These are phyloP conservation scores for Pangasius sanitwongsei DNA, from an alignment of 2,797 vertebrate genomes.

Conservation along the genomic window DNA sequence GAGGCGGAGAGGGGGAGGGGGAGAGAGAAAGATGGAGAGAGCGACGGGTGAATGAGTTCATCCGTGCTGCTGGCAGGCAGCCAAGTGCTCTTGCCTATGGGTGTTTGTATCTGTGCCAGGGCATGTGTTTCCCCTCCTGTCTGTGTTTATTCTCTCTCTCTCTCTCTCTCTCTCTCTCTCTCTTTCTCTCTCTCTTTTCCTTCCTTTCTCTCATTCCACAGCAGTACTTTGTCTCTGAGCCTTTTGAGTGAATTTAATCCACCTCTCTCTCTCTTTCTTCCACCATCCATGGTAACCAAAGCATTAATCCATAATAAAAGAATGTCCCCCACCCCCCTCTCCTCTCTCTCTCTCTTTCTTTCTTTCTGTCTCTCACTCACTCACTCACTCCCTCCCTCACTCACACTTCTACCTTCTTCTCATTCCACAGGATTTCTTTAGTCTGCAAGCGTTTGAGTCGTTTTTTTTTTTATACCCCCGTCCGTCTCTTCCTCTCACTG, in stretches of 20 bases:
- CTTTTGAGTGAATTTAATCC: conserved; percentile 30
- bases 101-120: conserved; percentile 77
- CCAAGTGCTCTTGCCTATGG: conserved; percentile 70
- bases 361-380: not conserved
- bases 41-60: conserved; percentile 77
- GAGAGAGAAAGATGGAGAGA: conserved; percentile 30
- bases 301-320: conserved; percentile 39
- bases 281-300: conserved; percentile 23
- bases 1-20: not conserved
- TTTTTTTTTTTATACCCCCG: not conserved
- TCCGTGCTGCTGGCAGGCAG: conserved; percentile 70
- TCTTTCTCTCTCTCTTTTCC: conserved; percentile 26
- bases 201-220: conserved; percentile 27
- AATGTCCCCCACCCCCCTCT: conserved; percentile 48
- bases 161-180: conserved; percentile 32
- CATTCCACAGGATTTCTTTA: conserved; percentile 1
- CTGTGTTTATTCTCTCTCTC: conserved; percentile 74
- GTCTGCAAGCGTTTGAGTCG: not conserved
- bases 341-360: not conserved
- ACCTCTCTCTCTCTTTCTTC: conserved; percentile 7
- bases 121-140: conserved; percentile 79
- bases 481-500: not conserved
- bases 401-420: not conserved
- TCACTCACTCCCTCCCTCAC: not conserved
- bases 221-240: not conserved